Conservation (phyloP, 2,888 invertebrate genomes). For the Brachyopa scutellaris region DNA sequence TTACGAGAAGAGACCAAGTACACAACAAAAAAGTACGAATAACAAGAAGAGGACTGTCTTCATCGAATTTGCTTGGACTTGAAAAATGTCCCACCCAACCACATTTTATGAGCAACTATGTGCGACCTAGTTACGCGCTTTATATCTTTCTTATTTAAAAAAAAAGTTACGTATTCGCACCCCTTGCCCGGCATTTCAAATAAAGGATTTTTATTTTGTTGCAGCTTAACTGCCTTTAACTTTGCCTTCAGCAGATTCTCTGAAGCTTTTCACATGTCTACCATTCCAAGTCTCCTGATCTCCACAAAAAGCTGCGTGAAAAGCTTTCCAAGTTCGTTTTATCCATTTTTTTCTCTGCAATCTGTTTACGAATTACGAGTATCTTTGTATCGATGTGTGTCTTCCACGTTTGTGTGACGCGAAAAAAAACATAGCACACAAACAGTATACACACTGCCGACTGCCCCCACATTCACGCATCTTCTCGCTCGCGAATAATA, state of each 20-base stretch:
- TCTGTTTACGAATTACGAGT: slow-evolving; percentile 20
- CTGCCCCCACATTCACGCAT: slow-evolving; percentile 52
- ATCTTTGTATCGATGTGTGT: slow-evolving; percentile 53
- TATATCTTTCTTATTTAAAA: not conserved
- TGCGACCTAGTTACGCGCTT: too few species aligned
- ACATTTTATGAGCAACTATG: too few species aligned
- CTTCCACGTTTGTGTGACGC: slow-evolving; percentile 26
- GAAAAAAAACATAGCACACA: slow-evolving; percentile 26
- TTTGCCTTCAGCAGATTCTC: too few species aligned
- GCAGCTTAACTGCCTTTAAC: too few species aligned
- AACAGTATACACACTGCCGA: slow-evolving; percentile 1
- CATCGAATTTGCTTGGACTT: too few species aligned
- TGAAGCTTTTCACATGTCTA: not conserved
- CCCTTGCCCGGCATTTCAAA: not conserved
- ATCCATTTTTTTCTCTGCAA: not conserved
- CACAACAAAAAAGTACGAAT: too few species aligned
- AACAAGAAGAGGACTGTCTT: too few species aligned
- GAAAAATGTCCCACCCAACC: too few species aligned
- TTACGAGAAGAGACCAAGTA: too few species aligned
- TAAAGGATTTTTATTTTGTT: slow-evolving; percentile 10
- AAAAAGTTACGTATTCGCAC: slow-evolving; percentile 64
- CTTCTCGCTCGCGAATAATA: slow-evolving; percentile 25
- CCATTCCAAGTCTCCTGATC: slow-evolving; percentile 6
- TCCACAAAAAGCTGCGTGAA: slow-evolving; percentile 8
- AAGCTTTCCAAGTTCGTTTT: slow-evolving; percentile 25